These are phyloP conservation scores for Neodiprion lecontei DNA, from an alignment of 1,140 invertebrate species.

Conservation along the genomic window DNA sequence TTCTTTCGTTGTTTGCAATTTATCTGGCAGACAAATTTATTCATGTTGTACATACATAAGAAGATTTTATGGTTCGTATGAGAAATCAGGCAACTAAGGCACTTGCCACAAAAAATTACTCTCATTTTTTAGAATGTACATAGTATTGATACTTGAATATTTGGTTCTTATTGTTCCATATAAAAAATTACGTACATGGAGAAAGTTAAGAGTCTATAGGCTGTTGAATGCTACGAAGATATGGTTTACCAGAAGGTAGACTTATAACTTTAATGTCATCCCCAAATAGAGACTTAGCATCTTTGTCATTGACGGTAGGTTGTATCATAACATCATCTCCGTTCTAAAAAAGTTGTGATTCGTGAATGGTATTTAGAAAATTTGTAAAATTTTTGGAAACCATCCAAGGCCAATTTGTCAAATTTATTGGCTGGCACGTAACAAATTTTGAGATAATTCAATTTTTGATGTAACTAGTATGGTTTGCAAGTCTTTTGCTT, in stretches of 20 bases:
- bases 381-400: conserved; percentile 20
- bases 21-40: neutral
- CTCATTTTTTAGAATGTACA: neutral
- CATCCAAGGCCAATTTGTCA: neutral
- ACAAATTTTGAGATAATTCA: conserved; percentile 2
- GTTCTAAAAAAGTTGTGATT: conserved; percentile 57
- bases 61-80: too few species aligned
- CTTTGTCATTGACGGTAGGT: conserved; percentile 74
- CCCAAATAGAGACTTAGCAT: conserved; percentile 74
- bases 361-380: conserved; percentile 33
- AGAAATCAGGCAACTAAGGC: too few species aligned
- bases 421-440: neutral
- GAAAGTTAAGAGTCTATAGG: conserved; percentile 44
- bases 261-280: conserved; percentile 69
- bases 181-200: conserved; percentile 15
- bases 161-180: neutral
- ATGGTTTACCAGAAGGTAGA: conserved; percentile 83
- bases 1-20: conserved; percentile 62
- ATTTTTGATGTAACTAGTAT: neutral
- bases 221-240: conserved; percentile 76
- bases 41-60: neutral
- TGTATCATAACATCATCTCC: conserved; percentile 87
- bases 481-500: neutral
- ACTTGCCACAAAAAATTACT: too few species aligned
- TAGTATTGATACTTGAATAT: neutral